These are phyloP conservation scores for Peromyscus melanophrys DNA, from an alignment of 2,797 vertebrate genomes.

Conservation along the genomic window DNA sequence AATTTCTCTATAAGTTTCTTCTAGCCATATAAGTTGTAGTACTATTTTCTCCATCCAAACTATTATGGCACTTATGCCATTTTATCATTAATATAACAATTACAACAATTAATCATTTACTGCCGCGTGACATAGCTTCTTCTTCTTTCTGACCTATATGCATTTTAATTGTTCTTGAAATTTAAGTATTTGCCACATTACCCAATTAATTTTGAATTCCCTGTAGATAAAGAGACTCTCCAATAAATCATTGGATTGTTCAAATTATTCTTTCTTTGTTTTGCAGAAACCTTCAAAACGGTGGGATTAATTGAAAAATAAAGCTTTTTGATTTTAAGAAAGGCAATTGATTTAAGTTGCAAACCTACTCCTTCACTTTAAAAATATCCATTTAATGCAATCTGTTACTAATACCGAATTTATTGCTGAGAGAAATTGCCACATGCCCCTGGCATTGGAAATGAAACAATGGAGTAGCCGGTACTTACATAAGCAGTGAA, in stretches of 20 bases:
- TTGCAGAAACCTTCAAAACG: constrained; percentile 14
- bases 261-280: not conserved
- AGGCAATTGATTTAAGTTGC: constrained; percentile 14
- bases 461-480: not conserved
- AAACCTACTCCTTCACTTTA: not conserved
- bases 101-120: constrained; percentile 68
- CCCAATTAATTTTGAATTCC: constrained; percentile 64
- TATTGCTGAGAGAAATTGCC: not conserved
- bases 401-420: not conserved
- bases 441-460: not conserved
- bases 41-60: not conserved
- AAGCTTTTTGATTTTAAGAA: not conserved
- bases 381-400: not conserved
- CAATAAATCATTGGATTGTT: constrained; percentile 38
- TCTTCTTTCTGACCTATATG: constrained; percentile 60
- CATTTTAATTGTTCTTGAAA: constrained; percentile 63
- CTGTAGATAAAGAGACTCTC: not conserved
- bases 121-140: not conserved
- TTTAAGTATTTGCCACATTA: constrained; percentile 61
- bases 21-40: constrained; percentile 49
- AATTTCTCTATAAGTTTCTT: constrained; percentile 38
- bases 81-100: constrained; percentile 57
- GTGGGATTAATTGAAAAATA: constrained; percentile 40
- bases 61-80: constrained; percentile 54
- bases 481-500: not conserved